A percentile compares a stretch with the other conserved stretches of the same genome.
These are phyloP conservation scores for Phyllostomus hastatus DNA, from an alignment of 2,113 vertebrate genomes.

Conservation along the genomic window DNA sequence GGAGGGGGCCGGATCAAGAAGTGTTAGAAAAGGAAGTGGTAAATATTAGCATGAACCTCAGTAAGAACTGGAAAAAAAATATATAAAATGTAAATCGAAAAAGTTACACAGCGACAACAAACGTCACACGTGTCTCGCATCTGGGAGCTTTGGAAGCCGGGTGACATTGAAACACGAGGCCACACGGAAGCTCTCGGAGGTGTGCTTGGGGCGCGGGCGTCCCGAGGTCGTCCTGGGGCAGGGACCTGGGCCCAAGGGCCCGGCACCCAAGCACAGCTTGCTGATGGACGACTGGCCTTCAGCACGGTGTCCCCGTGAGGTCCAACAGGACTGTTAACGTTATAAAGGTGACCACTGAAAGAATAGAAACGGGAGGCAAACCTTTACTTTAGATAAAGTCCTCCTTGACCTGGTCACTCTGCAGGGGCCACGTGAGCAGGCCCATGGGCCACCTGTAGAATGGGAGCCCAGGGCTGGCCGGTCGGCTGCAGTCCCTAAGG, in stretches of 20 bases:
- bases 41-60: background rate
- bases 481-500: background rate
- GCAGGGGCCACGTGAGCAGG: background rate
- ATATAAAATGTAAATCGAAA: background rate
- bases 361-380: background rate
- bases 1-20: background rate
- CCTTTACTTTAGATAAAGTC: background rate
- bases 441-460: rapidly evolving
- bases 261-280: background rate
- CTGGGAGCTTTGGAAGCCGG: background rate
- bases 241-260: background rate
- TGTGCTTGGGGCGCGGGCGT: background rate
- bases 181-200: background rate
- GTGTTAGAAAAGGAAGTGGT: background rate
- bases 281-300: background rate
- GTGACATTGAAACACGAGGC: background rate
- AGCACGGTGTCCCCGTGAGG: background rate
- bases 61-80: background rate
- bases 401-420: too few species aligned
- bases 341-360: background rate
- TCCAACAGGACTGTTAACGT: background rate
- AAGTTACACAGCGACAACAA: background rate
- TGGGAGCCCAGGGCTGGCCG: background rate
- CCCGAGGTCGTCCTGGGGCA: background rate
- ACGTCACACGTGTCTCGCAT: background rate